These are phyloP conservation scores for Enteromius paludinosus DNA, from an alignment of 2,797 vertebrate species.

Conservation along the genomic window DNA sequence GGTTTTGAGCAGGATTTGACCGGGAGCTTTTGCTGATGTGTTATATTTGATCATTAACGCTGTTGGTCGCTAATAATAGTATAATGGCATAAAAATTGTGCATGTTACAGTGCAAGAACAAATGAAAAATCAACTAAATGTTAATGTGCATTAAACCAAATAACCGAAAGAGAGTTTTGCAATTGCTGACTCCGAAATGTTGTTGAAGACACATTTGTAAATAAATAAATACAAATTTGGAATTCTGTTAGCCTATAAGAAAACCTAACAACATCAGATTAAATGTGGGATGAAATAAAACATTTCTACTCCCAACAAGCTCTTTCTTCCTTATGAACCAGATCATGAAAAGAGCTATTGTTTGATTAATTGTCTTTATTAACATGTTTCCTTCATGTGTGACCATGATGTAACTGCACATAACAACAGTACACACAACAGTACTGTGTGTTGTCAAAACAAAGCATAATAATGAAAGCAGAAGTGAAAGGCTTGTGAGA, in stretches of 20 bases:
- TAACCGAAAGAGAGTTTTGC: neutral
- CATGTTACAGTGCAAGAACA: neutral
- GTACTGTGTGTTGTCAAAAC: slow-evolving; percentile 2
- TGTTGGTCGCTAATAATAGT: neutral
- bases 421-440: neutral
- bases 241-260: neutral
- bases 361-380: neutral
- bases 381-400: neutral
- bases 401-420: neutral
- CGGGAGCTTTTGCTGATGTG: neutral
- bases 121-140: neutral
- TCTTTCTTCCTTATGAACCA: neutral
- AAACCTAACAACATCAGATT: neutral
- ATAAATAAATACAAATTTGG: neutral
- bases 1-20: neutral
- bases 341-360: neutral
- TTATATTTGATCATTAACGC: neutral
- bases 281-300: neutral
- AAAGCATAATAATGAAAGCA: slow-evolving; percentile 7
- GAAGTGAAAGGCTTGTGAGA: slow-evolving; percentile 4
- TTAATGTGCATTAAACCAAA: neutral
- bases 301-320: neutral
- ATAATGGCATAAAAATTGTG: no score
- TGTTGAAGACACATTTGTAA: neutral
- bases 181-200: neutral